These are phyloP conservation scores for Rousettus madagascariensis DNA, from an alignment of 2,797 vertebrate species.

Conservation along the genomic window DNA sequence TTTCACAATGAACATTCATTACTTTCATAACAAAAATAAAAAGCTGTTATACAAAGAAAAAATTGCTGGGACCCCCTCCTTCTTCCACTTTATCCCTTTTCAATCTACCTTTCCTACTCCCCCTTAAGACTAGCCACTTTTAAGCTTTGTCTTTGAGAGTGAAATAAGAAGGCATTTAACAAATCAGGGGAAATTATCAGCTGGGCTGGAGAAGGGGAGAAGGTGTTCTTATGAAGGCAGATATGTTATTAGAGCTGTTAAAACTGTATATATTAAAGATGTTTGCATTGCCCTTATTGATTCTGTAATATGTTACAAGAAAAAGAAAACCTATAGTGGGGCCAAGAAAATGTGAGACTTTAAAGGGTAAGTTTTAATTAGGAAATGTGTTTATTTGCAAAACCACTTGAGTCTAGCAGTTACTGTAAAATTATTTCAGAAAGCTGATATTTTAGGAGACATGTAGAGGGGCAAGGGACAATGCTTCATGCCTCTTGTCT, in stretches of 20 bases:
- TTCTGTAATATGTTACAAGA: conserved; percentile 78
- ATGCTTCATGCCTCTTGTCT: conserved; percentile 66
- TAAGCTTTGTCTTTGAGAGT: conserved; percentile 72
- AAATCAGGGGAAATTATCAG: conserved; percentile 71
- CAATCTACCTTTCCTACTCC: background rate
- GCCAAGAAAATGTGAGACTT: conserved; percentile 77
- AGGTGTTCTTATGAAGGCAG: background rate
- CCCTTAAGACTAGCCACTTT: conserved; percentile 52
- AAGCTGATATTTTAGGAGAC: conserved; percentile 77
- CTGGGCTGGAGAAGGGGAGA: conserved; percentile 69
- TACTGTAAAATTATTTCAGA: conserved; percentile 79
- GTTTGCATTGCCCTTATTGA: conserved; percentile 81
- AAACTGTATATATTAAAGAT: conserved; percentile 80
- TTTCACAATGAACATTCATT: background rate
- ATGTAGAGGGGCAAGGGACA: conserved; percentile 77
- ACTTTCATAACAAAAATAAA: conserved; percentile 44
- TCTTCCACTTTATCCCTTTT: background rate
- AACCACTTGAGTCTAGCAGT: conserved; percentile 74
- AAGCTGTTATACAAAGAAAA: background rate
- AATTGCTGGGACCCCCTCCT: background rate
- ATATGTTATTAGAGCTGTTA: conserved; percentile 72
- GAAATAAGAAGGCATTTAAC: conserved; percentile 58
- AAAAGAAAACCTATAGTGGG: conserved; percentile 73
- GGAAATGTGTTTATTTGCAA: conserved; percentile 80
- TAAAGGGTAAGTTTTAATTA: conserved; percentile 82